A percentile compares a stretch with the other conserved stretches of the same genome.
Conservation (phyloP, 2,888 invertebrate genomes). For the Alsophila aescularia region DNA sequence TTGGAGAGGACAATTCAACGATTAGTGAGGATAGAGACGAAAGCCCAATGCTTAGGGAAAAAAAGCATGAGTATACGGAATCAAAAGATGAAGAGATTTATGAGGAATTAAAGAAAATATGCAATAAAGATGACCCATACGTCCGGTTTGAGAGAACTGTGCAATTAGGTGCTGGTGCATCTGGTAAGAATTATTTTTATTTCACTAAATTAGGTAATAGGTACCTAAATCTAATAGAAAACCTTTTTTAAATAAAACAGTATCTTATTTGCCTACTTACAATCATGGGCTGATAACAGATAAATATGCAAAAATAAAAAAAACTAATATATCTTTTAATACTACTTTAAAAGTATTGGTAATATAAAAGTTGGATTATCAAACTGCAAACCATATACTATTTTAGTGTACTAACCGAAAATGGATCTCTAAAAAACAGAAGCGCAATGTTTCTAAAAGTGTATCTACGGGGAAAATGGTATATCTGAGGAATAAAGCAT, state of each 20-base stretch:
- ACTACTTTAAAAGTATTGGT: too few species aligned
- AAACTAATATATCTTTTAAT: constrained; percentile 18
- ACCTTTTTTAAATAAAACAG: constrained; percentile 7
- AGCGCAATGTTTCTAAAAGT: too few species aligned
- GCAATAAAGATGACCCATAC: constrained; percentile 92
- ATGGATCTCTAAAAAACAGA: too few species aligned
- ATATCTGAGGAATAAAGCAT: too few species aligned
- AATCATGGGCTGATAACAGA: constrained; percentile 33
- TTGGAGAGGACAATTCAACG: constrained; percentile 71
- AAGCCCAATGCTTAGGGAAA: constrained; percentile 86
- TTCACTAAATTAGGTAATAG: not conserved
- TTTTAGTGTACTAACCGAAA: too few species aligned
- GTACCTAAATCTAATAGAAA: not conserved
- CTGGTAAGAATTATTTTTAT: constrained; percentile 74
- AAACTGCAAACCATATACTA: too few species aligned
- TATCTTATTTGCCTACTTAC: constrained; percentile 32
- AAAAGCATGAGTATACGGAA: constrained; percentile 81
- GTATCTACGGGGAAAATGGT: too few species aligned
- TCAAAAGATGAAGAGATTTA: constrained; percentile 90
- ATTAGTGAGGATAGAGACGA: constrained; percentile 79
- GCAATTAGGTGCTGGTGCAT: constrained; percentile 96
- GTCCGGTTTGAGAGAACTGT: constrained; percentile 91
- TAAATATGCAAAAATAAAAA: constrained; percentile 27
- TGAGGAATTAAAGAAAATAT: constrained; percentile 90
- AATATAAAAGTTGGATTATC: too few species aligned